Conservation (phyloP, 1,140 invertebrate genomes). For the Caenorhabditis latens region DNA sequence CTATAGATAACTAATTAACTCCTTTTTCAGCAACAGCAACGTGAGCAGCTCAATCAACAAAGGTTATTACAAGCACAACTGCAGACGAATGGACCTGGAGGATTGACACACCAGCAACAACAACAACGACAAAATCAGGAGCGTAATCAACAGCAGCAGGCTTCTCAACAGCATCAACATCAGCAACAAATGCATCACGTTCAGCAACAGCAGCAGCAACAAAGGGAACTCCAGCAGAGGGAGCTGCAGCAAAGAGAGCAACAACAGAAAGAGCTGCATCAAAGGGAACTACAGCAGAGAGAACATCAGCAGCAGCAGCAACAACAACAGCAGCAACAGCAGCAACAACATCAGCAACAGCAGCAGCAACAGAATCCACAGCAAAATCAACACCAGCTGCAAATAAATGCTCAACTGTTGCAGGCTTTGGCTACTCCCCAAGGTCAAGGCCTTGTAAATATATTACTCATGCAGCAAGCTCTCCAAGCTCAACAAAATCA, state of each 20-base stretch:
- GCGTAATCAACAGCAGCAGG: not conserved
- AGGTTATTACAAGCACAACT: conserved; percentile 31
- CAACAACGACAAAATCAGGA: not conserved
- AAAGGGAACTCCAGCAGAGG: not conserved
- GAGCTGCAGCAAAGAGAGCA: not conserved
- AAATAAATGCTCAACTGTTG: conserved; percentile 14
- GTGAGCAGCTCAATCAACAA: conserved; percentile 39
- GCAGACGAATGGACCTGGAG: conserved; percentile 42
- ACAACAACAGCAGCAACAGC: not conserved
- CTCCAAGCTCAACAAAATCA: not conserved
- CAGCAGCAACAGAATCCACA: conserved; percentile 39
- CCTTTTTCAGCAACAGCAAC: conserved; percentile 26
- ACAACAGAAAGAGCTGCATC: conserved; percentile 24
- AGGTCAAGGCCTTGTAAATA: not conserved
- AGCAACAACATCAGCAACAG: conserved; percentile 38
- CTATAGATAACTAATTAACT: not conserved
- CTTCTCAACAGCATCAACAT: not conserved
- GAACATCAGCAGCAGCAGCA: conserved; percentile 8
- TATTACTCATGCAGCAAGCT: not conserved
- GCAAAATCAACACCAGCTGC: not conserved
- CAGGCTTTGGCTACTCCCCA: conserved; percentile 46
- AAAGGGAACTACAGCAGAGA: conserved; percentile 18
- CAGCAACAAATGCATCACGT: conserved; percentile 37
- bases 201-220: not conserved
- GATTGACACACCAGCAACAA: not conserved